Evolutionary conservation across 2,888 invertebrate genomes (phyloP), one percentile per base, ranked within the genome.

Genomic region (Caradrina clavipalpis): DNA sequence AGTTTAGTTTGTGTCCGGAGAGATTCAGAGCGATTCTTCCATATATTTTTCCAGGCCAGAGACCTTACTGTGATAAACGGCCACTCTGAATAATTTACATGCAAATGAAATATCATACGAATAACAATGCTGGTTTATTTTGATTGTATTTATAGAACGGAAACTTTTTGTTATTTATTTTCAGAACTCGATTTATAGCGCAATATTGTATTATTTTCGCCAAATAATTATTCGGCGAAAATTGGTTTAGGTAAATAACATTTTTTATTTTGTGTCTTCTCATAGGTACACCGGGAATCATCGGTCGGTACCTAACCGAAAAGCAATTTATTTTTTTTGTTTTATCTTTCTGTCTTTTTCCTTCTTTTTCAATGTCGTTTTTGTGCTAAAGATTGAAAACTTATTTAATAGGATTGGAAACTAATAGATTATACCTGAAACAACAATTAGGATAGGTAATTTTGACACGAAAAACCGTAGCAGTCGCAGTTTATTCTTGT

Each of bases 31-130:
- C 13, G 7, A 53, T 15, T 53, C 21, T 58, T 69, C 39, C 8
- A 31, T 22, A 42, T 45, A 56, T 56, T 54, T 54, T 58, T 59
- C 21, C 47, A 47, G n/a, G 6, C 19, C 35, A 54, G 11, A 39
- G 39, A 60, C 26, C 47, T 60, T 42, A 26, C 31, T 55, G 49
- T 50, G 66, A 57, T 53, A 49, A 57, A 67, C 50, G 53, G 50
- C 60, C 76, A 55, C 47, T 72, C 50, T 2, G 51, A 57, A 69
- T 71, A 63, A 67, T 76, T 64, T 72, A 71, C 50, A 76, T 67
- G 49, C 60, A 71, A 76, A 76, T 67, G 50, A 67, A 66, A 76
- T 76, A 71, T 60, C 67, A 61, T 51, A 51, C 58, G 55, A 63
- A 55, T 31, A 54, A 51, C 42, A 70, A 53, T 63, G 35, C 22